These are phyloP conservation scores for Eidolon dupreanum DNA, from an alignment of 2,797 vertebrate genomes.

Conservation along the genomic window DNA sequence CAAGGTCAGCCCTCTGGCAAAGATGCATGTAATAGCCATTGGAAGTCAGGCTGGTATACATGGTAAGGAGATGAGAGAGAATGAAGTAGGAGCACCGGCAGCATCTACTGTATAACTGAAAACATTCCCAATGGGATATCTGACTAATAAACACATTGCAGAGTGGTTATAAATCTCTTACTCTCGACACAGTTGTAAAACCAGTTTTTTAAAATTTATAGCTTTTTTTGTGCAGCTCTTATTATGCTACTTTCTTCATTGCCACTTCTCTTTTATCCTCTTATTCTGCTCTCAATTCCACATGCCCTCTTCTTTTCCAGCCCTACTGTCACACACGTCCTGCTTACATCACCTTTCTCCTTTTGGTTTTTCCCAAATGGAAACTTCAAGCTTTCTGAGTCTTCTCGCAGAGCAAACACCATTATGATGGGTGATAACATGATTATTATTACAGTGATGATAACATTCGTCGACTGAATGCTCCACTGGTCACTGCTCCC, in stretches of 20 bases:
- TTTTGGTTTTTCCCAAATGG: conserved; percentile 49
- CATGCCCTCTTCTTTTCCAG: not conserved
- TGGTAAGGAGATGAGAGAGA: conserved; percentile 16
- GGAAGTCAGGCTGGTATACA: not conserved
- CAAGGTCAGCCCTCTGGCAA: not conserved
- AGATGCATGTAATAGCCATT: not conserved
- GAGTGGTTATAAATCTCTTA: not conserved
- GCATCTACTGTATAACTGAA: not conserved
- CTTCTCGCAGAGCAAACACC: conserved; percentile 51
- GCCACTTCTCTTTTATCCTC: conserved; percentile 21
- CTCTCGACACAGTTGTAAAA: conserved; percentile 4
- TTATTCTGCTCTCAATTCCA: conserved; percentile 23
- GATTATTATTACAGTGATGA: conserved; percentile 70
- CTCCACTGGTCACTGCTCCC: conserved; percentile 63
- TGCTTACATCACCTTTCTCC: not conserved
- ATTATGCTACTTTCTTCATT: not conserved
- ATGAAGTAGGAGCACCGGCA: not conserved
- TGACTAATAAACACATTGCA: not conserved
- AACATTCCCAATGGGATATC: conserved; percentile 9
- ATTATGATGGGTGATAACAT: conserved; percentile 60
- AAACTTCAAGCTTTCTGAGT: conserved; percentile 38
- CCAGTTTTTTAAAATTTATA: not conserved
- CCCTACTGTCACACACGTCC: not conserved
- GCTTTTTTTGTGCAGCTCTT: not conserved
- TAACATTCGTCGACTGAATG: conserved; percentile 77